Evolutionary conservation across 2,888 invertebrate species (phyloP), one percentile per base, ranked within the genome.

Genomic region (Drosophila anomalata): DNA sequence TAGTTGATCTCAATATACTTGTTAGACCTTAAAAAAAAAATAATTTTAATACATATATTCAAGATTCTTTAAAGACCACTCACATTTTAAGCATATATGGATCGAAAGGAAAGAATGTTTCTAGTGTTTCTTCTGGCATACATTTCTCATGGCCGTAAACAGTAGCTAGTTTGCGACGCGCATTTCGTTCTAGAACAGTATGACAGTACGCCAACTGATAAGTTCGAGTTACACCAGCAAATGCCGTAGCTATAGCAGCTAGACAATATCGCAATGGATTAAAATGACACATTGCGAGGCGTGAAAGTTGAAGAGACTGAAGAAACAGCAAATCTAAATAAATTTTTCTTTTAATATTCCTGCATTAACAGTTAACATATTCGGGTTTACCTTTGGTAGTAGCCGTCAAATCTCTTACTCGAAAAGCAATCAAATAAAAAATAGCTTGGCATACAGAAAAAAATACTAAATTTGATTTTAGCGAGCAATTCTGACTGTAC

Each of bases 131-230:
- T 2, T 77, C 91, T 7, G 73, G 92, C 59, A 93, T 92, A 12
- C 94, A 85, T 39, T 93, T 93, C 41, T 93, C 92, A 83, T 93
- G 93, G 12, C 92, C 92, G 77, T 94, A 93, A 2, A 94, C 92
- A 0, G 93, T 92, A 1, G 95, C 94, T 60, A 95, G 88, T 58
- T 92, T 92, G 51, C 93, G 93, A 50, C 96, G 93, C 0, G 94
- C 91, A 92, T 98, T 98, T 80, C 95, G 94, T 90, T 98, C 97
- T 41, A 98, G 95, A 50, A 98, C 94, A 0, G 97, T 94, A 90
- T 97, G 96, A 91, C 98, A 98, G 92, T 98, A 98, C 0, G 96
- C 97, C 56, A 99, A 93, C 89, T 98, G 98, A 90, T 97, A 96
- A 9, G 95, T 94, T 53, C 96, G 94, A 0, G 97, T 96, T 1